phyloP scores from a whole-genome alignment of 2,888 invertebrate genomes.

The Pristionchus entomophagus region DNA sequence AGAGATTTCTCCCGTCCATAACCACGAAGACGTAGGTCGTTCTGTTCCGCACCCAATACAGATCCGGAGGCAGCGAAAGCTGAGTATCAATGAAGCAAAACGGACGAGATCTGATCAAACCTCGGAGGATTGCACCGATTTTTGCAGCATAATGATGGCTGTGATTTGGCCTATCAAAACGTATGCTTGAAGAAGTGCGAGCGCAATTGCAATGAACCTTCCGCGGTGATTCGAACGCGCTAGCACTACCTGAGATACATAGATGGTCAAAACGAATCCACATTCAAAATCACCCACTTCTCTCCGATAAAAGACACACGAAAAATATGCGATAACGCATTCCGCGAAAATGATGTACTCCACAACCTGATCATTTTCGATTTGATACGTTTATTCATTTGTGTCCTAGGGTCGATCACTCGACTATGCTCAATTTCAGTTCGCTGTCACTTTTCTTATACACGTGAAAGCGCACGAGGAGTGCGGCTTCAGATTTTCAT shows the following conservation, averaged over 20 bases:
- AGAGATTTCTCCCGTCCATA: too few species aligned
- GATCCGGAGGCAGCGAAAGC: background rate
- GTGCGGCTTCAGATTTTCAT: too few species aligned
- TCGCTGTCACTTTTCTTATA: too few species aligned
- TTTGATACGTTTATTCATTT: too few species aligned
- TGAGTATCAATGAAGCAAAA: background rate
- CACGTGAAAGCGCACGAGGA: too few species aligned
- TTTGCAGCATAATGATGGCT: background rate
- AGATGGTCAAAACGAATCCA: too few species aligned
- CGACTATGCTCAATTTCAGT: too few species aligned
- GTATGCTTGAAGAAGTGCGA: background rate
- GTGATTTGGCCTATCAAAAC: background rate
- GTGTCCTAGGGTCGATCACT: too few species aligned
- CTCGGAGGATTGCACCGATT: background rate
- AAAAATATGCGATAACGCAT: background rate
- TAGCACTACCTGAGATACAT: background rate
- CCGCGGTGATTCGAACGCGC: background rate
- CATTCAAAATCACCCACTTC: background rate
- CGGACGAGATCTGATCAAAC: background rate
- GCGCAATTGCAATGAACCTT: background rate
- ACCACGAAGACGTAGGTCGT: background rate
- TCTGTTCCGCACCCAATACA: background rate
- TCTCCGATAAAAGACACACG: background rate
- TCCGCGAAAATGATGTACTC: background rate
- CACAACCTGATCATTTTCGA: too few species aligned